These are phyloP conservation scores for Belgica antarctica DNA, from an alignment of 2,888 invertebrate species.

Conservation along the genomic window DNA sequence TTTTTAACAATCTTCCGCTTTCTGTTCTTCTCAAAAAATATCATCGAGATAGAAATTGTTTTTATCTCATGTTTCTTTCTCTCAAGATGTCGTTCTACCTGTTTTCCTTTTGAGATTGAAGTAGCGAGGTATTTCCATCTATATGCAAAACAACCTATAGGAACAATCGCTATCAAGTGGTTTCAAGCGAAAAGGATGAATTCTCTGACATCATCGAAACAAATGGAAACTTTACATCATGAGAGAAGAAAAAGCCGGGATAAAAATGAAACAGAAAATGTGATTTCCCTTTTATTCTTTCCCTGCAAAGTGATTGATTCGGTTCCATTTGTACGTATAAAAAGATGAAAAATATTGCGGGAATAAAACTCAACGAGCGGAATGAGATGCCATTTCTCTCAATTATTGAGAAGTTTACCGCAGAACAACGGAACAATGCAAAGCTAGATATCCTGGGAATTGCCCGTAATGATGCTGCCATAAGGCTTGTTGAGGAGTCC, in stretches of 20 bases:
- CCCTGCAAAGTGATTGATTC: not conserved
- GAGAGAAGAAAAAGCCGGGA: not conserved
- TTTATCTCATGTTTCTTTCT: not conserved
- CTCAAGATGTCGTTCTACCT: not conserved
- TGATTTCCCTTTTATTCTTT: too few relatives aligned
- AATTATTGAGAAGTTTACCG: not conserved
- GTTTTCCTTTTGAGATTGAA: not conserved
- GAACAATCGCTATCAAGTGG: slow-evolving; percentile 13
- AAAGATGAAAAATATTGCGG: not conserved
- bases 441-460: slow-evolving; percentile 10
- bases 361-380: not conserved
- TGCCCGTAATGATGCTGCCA: slow-evolving; percentile 10
- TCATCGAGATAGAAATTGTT: not conserved
- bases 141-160: not conserved
- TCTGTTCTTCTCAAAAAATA: too few relatives aligned
- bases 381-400: not conserved
- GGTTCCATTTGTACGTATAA: not conserved
- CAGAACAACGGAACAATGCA: slow-evolving; percentile 10
- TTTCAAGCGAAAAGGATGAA: too few relatives aligned
- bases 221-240: not conserved
- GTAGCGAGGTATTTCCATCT: not conserved
- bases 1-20: too few relatives aligned
- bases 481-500: not conserved
- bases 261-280: too few relatives aligned
- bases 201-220: not conserved